These are phyloP conservation scores for Amitus sp. DNA, from an alignment of 2,888 invertebrate genomes.

Conservation along the genomic window DNA sequence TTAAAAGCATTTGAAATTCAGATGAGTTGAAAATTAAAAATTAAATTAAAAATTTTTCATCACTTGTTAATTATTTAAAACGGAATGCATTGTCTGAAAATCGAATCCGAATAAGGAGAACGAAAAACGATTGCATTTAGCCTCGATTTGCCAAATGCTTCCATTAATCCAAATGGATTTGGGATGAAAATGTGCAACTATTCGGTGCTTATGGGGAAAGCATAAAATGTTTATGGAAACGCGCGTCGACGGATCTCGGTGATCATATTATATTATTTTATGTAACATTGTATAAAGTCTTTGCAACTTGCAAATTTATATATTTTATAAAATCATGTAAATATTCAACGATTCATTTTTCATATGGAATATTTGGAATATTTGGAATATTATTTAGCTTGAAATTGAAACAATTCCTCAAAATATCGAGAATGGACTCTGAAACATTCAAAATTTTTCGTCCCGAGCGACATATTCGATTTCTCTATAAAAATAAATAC, in stretches of 20 bases:
- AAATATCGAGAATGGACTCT: constrained; percentile 26
- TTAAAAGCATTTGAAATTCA: too few relatives aligned
- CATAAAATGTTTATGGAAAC: not conserved
- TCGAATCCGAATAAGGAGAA: too few relatives aligned
- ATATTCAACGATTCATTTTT: constrained; percentile 32
- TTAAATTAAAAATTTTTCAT: too few relatives aligned
- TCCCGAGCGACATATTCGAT: constrained; percentile 28
- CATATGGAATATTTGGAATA: constrained; percentile 32
- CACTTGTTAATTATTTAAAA: too few relatives aligned
- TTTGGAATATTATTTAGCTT: too few relatives aligned
- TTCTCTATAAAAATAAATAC: constrained; percentile 35
- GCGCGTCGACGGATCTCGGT: constrained; percentile 20
- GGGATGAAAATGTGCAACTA: too few relatives aligned
- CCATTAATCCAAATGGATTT: too few relatives aligned
- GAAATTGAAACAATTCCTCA: constrained; percentile 35
- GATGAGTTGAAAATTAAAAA: too few relatives aligned
- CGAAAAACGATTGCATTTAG: too few relatives aligned
- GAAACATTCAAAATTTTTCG: constrained; percentile 18
- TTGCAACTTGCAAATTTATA: constrained; percentile 35
- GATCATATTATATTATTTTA: constrained; percentile 24
- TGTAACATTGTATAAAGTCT: constrained; percentile 39
- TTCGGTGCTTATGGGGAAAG: not conserved
- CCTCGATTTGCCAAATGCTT: too few relatives aligned
- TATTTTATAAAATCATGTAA: constrained; percentile 40
- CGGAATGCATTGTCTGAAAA: too few relatives aligned